A percentile compares a stretch with the other conserved stretches of the same genome.
These are phyloP conservation scores for Drosophila kikkawai DNA, from an alignment of 1,140 invertebrate genomes.

Conservation along the genomic window DNA sequence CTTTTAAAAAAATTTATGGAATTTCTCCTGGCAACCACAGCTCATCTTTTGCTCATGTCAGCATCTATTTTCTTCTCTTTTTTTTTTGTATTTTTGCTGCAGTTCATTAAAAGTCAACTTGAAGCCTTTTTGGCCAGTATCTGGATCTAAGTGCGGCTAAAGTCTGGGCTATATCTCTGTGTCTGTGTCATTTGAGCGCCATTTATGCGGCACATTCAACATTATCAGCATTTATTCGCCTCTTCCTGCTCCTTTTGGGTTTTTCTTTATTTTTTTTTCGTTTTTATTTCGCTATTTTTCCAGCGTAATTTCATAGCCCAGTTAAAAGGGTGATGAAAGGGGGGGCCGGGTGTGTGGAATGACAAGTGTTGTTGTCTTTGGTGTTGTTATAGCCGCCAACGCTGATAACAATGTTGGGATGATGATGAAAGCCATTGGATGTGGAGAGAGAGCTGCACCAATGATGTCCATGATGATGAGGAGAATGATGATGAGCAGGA, in stretches of 20 bases:
- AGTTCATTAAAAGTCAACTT: slow-evolving; percentile 45
- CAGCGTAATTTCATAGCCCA: slow-evolving; percentile 75
- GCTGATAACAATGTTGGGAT: slow-evolving; percentile 80
- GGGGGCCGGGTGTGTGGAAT: slow-evolving; percentile 1
- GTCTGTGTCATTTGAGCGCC: slow-evolving; percentile 39
- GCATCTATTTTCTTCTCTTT: slow-evolving; percentile 9
- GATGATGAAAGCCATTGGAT: slow-evolving; percentile 81
- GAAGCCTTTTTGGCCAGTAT: slow-evolving; percentile 26
- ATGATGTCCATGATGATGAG: slow-evolving; percentile 9
- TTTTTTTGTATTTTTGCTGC: slow-evolving; percentile 3
- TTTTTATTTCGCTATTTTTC: slow-evolving; percentile 78
- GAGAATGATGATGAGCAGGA: not conserved
- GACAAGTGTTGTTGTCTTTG: slow-evolving; percentile 54
- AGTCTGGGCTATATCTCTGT: slow-evolving; percentile 26
- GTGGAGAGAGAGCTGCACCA: slow-evolving; percentile 62
- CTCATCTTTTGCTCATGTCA: slow-evolving; percentile 18
- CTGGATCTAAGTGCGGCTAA: slow-evolving; percentile 42
- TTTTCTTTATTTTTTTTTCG: slow-evolving; percentile 10
- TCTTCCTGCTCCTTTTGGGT: slow-evolving; percentile 9
- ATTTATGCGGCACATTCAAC: slow-evolving; percentile 53
- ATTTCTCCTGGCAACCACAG: not conserved
- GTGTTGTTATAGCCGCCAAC: slow-evolving; percentile 48
- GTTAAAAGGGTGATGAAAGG: slow-evolving; percentile 14
- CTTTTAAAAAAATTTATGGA: not conserved
- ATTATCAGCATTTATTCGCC: slow-evolving; percentile 50